Base-by-base conservation (phyloP, 1,140 invertebrate species). In the Caenorhabditis briggsae region DNA sequence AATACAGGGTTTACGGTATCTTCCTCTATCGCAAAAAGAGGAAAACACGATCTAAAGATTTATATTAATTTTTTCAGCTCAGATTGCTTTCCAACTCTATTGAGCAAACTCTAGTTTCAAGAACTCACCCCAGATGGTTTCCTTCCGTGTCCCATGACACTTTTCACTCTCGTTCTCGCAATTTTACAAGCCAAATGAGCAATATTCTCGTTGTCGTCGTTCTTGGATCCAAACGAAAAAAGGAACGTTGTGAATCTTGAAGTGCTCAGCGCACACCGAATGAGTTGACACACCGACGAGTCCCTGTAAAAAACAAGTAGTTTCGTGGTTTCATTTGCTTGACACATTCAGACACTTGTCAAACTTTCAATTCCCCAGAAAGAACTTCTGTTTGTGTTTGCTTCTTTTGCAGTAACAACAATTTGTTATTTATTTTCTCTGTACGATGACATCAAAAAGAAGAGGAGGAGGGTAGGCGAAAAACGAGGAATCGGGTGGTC, bases 201-300 rank as follows among this genome's bases (percentile, higher is more conserved):
- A 61, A 87, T 84, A 25, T 87, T 87, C 64, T 87, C 86, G 83
- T 87, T 87, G 25, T 87, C 86, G 86, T 87, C 86, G 53, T 33
- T 84, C 74, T 84, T 84, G 12, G 48, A 18, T n/a, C 48, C 74
- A 25, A 87, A 87, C 43, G 86, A 87, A 83, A 65, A 87, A 11
- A 87, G 20, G 70, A 87, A 78, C 20, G 82, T 84, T n/a, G 86
- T 78, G 53, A 84, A 61, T 78, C 86, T 84, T 48, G 82, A 53
- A 18, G 61, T 50, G n/a, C 43, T 46, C 18, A 87, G 12, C 1
- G 55, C 59, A 50, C 65, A 84, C 18, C 83, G 61, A 20, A 87
- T 64, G 8, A 87, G 83, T 82, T 65, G 74, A 48, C 56, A 74
- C 33, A 87, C 46, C 18, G 83, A 55, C 25, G 59, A 58, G 41